Evolutionary conservation across 2,888 invertebrate species (phyloP), one percentile per base, ranked within the genome.

Genomic region (Synergus umbraculus): DNA sequence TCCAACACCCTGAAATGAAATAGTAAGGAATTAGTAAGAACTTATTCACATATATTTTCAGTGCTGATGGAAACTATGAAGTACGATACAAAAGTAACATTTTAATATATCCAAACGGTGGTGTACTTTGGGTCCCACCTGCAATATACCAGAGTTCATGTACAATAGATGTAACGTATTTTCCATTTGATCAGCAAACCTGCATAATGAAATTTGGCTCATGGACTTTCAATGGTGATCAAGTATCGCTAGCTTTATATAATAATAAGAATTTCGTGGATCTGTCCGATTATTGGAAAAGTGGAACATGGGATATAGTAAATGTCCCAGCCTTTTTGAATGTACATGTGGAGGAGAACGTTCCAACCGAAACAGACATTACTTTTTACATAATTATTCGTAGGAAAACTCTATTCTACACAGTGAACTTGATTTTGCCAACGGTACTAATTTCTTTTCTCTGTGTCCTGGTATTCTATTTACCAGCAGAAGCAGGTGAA

Each of bases 121-220:
- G 97, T 93, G 98, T 99, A 44, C 94, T 99, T 66, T 99, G 99
- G 99, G 98, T 99, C 60, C 99, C 99, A 8, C 99, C 99, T 66
- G 99, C 99, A 79, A 99, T 99, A 92, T 99, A 99, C 93, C 98
- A 97, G 95, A 98, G 98, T 93, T 99, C 99, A 79, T 99, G 99
- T 93, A 98, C 98, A 44, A 99, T 99, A 90, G 99, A 99, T 93
- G 99, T 99, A 83, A 98, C 98, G 85, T 99, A 98, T 93, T 99
- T 99, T 92, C 99, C 99, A 7, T 99, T 99, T 93, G 99, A 99
- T 93, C 98, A 99, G 92, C 99, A 99, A 94, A 97, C 97, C 8
- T 99, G 99, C 93, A 97, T 98, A 87, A 99, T 99, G 98, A 99
- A 99, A 93, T 99, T 99, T 90, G 99, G 99, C 64, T 98, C 98